Evolutionary conservation across 1,140 invertebrate genomes (phyloP).

Genomic region (Caerostris darwini): DNA sequence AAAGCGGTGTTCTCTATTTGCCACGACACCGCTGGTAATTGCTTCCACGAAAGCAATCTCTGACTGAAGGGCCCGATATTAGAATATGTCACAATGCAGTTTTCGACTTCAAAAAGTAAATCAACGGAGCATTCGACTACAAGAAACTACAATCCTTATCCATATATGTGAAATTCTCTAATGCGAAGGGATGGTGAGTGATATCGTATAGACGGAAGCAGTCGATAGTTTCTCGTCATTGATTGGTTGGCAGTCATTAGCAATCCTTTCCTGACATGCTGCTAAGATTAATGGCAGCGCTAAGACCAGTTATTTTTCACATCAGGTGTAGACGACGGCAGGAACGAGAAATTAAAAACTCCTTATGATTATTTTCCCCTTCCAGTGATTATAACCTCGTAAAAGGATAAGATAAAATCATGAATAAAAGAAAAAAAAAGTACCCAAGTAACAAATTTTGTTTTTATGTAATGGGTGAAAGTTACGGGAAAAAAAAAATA

Average conservation of each 20-base stretch:
- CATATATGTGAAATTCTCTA: too few relatives aligned
- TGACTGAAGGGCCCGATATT: background rate
- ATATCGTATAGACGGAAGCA: background rate
- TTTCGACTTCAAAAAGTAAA: background rate
- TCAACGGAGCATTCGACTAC: background rate
- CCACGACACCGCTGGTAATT: background rate
- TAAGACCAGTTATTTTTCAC: constrained; percentile 9
- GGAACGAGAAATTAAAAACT: constrained; percentile 26
- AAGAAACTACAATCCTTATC: background rate
- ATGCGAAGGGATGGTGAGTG: too few relatives aligned
- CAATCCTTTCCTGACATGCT: constrained; percentile 27
- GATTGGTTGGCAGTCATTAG: constrained; percentile 18
- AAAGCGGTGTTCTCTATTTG: background rate
- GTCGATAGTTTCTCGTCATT: constrained; percentile 12
- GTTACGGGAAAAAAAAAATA: too few relatives aligned
- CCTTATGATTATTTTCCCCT: background rate
- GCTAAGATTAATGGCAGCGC: constrained; percentile 2
- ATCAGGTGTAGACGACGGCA: constrained; percentile 3
- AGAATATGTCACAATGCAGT: background rate
- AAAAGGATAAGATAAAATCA: background rate
- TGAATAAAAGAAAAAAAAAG: too few relatives aligned
- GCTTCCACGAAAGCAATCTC: background rate
- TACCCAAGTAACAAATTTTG: too few relatives aligned
- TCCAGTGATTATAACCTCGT: background rate
- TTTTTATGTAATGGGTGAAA: too few relatives aligned